phyloP scores from a whole-genome alignment of 2,113 vertebrate genomes.

The Asarcornis scutulata region DNA sequence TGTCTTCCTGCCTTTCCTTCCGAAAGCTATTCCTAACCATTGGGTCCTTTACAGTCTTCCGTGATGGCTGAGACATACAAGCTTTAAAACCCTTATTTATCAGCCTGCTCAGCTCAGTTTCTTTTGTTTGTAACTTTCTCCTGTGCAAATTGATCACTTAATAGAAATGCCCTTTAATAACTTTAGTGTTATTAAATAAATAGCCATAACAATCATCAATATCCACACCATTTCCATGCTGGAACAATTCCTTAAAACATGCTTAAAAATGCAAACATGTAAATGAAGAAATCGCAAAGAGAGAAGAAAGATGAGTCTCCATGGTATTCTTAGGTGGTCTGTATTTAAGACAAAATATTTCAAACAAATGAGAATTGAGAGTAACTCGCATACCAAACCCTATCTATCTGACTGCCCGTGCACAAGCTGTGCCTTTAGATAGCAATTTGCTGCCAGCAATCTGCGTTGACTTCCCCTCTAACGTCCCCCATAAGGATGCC shows the following conservation, averaged over 20 bases:
- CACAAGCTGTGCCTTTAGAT: neutral
- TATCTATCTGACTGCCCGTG: neutral
- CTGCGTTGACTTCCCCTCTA: neutral
- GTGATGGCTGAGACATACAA: neutral
- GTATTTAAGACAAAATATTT: neutral
- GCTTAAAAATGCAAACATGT: conserved; percentile 60
- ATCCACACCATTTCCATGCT: conserved; percentile 69
- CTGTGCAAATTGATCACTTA: neutral
- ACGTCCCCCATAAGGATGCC: neutral
- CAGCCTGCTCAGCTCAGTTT: neutral
- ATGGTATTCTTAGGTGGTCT: neutral
- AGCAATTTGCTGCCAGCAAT: neutral
- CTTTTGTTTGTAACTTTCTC: conserved; percentile 30
- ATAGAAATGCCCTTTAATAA: neutral
- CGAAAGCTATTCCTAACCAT: neutral
- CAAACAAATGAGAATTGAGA: neutral
- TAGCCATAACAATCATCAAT: neutral
- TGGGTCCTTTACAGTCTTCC: conserved; percentile 4
- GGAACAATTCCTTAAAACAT: conserved; percentile 64
- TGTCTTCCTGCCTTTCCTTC: neutral
- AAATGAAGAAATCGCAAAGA: conserved; percentile 40
- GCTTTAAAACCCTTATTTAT: neutral
- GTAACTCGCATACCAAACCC: neutral
- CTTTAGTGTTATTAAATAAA: conserved; percentile 48
- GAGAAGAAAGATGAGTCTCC: neutral